Evolutionary conservation across 2,888 invertebrate species (phyloP).

Genomic region (Campaea margaritaria): DNA sequence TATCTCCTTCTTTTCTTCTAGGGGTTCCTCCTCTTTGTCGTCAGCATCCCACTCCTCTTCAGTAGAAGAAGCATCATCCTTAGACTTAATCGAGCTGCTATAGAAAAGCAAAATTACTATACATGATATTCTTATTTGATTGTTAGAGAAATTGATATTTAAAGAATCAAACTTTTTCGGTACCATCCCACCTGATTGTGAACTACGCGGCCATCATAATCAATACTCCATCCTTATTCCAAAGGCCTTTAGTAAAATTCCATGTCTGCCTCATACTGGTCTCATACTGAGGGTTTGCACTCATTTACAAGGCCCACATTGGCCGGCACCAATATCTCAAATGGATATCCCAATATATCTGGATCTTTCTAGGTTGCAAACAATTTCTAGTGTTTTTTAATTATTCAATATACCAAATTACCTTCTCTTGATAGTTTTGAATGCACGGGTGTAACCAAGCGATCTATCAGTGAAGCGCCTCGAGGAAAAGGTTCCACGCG

Average conservation of each 20-base stretch:
- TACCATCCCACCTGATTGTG: conserved; percentile 13
- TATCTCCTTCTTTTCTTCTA: conserved; percentile 73
- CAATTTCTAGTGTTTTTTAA: conserved; percentile 42
- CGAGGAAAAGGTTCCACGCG: conserved; percentile 76
- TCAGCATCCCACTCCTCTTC: conserved; percentile 82
- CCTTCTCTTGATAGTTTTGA: conserved; percentile 82
- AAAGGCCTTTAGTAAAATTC: not conserved
- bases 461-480: conserved; percentile 74
- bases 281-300: conserved; percentile 5
- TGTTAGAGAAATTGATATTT: not conserved
- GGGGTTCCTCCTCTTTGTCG: conserved; percentile 74
- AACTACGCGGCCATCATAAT: not conserved
- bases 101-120: not conserved
- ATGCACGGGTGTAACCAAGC: conserved; percentile 75
- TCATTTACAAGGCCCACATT: conserved; percentile 18
- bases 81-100: conserved; percentile 75
- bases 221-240: not conserved
- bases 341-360: not conserved
- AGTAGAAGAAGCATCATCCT: conserved; percentile 79
- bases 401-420: conserved; percentile 67
- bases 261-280: not conserved
- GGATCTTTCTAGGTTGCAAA: conserved; percentile 1
- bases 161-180: not conserved
- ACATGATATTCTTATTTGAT: not conserved
- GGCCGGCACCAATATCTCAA: not conserved